Evolutionary conservation across 1,140 invertebrate genomes (phyloP).

Genomic region (Penaeus indicus): DNA sequence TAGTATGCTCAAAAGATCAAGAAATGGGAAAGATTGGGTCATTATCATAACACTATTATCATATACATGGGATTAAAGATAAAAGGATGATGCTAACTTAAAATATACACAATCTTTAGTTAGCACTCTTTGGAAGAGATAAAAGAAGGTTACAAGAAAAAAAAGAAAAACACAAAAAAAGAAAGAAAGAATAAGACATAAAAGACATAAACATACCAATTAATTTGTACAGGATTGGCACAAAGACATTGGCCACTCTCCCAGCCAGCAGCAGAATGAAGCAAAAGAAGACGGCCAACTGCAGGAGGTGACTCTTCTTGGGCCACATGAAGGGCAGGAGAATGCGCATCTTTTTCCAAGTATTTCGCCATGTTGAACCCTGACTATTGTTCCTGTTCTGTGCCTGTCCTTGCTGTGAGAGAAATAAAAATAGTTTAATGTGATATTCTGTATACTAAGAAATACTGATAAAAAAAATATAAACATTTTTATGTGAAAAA

Average conservation of each 20-base stretch:
- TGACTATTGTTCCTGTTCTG: constrained; percentile 65
- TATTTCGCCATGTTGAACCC: constrained; percentile 83
- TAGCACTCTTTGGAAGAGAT: neutral
- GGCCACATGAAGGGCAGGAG: constrained; percentile 96
- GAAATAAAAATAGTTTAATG: constrained; percentile 21
- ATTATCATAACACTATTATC: too few relatives aligned
- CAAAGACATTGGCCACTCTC: constrained; percentile 91
- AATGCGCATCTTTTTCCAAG: constrained; percentile 82
- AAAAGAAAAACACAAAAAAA: neutral
- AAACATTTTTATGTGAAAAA: too few relatives aligned
- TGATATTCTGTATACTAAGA: neutral
- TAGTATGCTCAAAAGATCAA: too few relatives aligned
- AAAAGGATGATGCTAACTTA: too few relatives aligned
- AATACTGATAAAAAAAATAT: too few relatives aligned
- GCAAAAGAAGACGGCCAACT: constrained; percentile 88
- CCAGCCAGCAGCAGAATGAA: constrained; percentile 83
- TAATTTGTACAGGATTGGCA: constrained; percentile 93
- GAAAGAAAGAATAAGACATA: neutral
- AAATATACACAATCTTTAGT: too few relatives aligned
- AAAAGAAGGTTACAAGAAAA: neutral
- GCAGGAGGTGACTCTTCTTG: constrained; percentile 81
- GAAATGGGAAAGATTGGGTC: too few relatives aligned
- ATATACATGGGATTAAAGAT: too few relatives aligned
- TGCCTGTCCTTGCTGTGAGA: constrained; percentile 36
- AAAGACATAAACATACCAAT: constrained; percentile 75